Conservation (phyloP, 1,140 invertebrate genomes). For the Babylonia areolata region DNA sequence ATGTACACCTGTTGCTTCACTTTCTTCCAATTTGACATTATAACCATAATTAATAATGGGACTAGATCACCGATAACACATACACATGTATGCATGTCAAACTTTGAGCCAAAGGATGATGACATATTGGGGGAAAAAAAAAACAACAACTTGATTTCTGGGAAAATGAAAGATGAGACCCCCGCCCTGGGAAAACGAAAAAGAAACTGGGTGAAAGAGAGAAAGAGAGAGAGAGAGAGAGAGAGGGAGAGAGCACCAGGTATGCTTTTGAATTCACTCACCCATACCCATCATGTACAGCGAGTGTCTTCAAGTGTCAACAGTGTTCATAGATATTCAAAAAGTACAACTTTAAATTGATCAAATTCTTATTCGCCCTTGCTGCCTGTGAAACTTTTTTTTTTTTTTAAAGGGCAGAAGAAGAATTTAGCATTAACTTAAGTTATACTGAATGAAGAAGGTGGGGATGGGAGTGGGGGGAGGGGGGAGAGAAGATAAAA, state of each 20-base stretch:
- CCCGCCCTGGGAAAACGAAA: not conserved
- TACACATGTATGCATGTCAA: no score
- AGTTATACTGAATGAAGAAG: not conserved
- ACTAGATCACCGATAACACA: no score
- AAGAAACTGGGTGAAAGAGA: not conserved
- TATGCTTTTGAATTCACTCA: no score
- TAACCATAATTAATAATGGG: no score
- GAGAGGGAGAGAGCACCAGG: not conserved
- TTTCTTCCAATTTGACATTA: no score
- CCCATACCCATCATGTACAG: no score
- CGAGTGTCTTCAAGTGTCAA: no score
- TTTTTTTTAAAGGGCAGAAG: not conserved
- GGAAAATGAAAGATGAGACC: not conserved
- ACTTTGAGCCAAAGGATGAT: no score
- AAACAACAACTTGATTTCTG: not conserved
- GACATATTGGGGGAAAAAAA: no score
- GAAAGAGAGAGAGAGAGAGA: not conserved
- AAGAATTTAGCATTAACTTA: not conserved
- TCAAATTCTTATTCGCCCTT: not conserved
- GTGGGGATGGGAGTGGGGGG: not conserved
- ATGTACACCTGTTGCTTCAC: no score
- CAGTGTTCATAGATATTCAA: not conserved
- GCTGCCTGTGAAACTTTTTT: not conserved
- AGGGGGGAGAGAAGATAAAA: not conserved
- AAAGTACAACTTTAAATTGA: not conserved